Percentiles rank a stretch among this genome's conserved stretches.
phyloP scores from a whole-genome alignment of 2,113 vertebrate genomes.

The Halcyon malimbica region DNA sequence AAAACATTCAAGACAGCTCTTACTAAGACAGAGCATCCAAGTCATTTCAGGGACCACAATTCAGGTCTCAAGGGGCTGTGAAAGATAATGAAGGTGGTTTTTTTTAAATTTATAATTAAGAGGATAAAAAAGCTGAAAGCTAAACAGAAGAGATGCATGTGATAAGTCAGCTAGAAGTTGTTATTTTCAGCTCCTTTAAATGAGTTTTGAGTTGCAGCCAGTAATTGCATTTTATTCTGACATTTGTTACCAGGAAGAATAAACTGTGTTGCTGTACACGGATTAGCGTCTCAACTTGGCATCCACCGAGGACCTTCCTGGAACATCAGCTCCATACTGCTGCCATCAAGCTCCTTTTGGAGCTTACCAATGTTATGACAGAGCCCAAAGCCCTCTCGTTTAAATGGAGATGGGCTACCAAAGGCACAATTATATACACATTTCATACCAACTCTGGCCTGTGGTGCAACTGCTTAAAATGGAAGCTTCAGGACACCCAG shows the following conservation, averaged over 20 bases:
- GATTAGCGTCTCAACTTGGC: background rate
- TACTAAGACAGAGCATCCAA: background rate
- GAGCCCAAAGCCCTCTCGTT: background rate
- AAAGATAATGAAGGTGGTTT: background rate
- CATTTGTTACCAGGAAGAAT: background rate
- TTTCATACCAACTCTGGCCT: background rate
- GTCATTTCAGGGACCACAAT: background rate
- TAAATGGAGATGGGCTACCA: background rate
- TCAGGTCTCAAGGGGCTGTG: background rate
- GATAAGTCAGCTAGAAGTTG: background rate
- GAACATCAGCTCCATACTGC: background rate
- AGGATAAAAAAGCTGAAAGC: background rate
- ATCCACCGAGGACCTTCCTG: no score
- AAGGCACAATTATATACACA: background rate
- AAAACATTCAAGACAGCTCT: fast-evolving
- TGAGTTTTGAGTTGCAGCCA: background rate
- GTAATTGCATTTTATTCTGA: background rate
- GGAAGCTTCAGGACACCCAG: background rate
- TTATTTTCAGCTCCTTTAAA: background rate
- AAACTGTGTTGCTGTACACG: background rate
- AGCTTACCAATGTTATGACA: fast-evolving
- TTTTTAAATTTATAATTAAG: background rate
- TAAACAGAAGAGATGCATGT: background rate
- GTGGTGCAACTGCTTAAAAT: background rate
- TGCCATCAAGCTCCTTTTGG: background rate